Evolutionary conservation across 2,797 vertebrate genomes (phyloP).

Genomic region (Adelosebastes latens): DNA sequence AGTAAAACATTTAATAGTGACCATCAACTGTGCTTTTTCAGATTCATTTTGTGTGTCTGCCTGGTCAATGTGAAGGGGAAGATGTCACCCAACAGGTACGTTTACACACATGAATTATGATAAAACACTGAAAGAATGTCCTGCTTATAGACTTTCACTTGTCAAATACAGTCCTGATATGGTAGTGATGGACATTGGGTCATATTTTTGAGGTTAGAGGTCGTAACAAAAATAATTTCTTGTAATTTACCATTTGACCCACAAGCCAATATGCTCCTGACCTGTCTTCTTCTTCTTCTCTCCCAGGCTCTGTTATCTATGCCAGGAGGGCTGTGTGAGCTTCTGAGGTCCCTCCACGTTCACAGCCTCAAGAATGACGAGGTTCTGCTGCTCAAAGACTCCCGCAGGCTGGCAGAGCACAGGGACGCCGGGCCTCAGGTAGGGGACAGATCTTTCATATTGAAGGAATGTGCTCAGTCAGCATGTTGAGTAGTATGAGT

Average conservation of each 20-base stretch:
- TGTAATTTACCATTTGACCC: not conserved
- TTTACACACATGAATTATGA: not conserved
- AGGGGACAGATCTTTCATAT: not conserved
- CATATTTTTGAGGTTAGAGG: not conserved
- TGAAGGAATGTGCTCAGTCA: constrained; percentile 6
- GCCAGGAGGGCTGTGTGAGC: constrained; percentile 88
- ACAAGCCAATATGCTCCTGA: not conserved
- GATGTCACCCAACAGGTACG: constrained; percentile 80
- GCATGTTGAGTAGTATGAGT: not conserved
- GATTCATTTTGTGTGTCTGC: constrained; percentile 85
- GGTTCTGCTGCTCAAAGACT: constrained; percentile 91
- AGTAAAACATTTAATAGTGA: constrained; percentile 10
- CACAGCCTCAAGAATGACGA: constrained; percentile 92
- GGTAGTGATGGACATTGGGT: not conserved
- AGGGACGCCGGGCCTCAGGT: constrained; percentile 69
- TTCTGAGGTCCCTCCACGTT: constrained; percentile 89
- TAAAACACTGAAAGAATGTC: not conserved
- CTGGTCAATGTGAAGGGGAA: constrained; percentile 79
- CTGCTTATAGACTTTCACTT: not conserved
- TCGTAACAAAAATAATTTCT: not conserved
- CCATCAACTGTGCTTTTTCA: constrained; percentile 54
- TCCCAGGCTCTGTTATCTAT: constrained; percentile 81
- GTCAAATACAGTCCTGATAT: not conserved
- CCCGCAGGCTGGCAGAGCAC: constrained; percentile 78
- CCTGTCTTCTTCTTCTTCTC: not conserved